These are phyloP conservation scores for Pharmacophagus antenor DNA, from an alignment of 2,888 invertebrate genomes.

Conservation along the genomic window DNA sequence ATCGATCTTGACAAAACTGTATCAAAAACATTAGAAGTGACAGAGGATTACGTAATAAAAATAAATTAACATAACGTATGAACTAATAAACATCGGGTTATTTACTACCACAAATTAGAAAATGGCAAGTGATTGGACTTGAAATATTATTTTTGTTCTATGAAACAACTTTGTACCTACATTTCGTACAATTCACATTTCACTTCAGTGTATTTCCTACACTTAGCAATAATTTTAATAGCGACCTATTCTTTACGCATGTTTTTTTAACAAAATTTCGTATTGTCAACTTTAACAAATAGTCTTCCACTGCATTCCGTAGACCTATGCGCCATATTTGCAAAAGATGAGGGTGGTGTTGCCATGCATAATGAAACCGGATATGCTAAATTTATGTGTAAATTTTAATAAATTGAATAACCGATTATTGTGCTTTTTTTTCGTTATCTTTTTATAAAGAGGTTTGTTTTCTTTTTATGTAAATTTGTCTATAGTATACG, in stretches of 20 bases:
- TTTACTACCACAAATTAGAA: conserved; percentile 50
- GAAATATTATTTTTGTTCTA: conserved; percentile 50
- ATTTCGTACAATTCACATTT: conserved; percentile 73
- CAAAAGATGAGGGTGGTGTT: conserved; percentile 45
- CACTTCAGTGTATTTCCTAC: conserved; percentile 55
- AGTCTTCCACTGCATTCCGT: conserved; percentile 66
- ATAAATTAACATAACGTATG: conserved; percentile 24
- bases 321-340: conserved; percentile 69
- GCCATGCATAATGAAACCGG: conserved; percentile 35
- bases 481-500: background rate
- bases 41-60: conserved; percentile 26
- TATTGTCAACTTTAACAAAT: conserved; percentile 68
- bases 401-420: background rate
- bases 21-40: conserved; percentile 22
- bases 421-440: background rate
- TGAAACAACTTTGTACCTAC: conserved; percentile 54
- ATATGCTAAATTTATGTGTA: background rate
- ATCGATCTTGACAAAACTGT: conserved; percentile 31
- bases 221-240: conserved; percentile 50
- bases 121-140: conserved; percentile 44
- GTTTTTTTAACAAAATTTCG: conserved; percentile 61
- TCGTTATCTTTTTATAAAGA: background rate
- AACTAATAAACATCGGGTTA: conserved; percentile 48
- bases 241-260: conserved; percentile 55
- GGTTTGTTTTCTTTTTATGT: background rate